Evolutionary conservation across 2,113 vertebrate genomes (phyloP).

Genomic region (Acanthochromis polyacanthus): DNA sequence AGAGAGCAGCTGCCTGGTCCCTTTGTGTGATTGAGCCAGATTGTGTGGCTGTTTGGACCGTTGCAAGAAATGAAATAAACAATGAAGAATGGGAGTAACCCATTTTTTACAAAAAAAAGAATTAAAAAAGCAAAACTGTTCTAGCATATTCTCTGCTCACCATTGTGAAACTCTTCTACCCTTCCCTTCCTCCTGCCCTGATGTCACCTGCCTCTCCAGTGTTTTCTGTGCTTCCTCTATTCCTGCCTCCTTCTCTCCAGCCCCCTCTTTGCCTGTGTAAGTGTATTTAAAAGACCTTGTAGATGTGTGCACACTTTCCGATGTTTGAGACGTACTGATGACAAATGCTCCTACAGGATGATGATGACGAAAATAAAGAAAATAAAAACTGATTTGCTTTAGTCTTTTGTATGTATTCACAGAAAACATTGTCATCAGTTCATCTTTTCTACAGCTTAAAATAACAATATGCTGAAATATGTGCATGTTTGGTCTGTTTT

Average conservation of each 20-base stretch:
- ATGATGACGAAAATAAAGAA: conserved; percentile 76
- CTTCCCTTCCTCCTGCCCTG: conserved; percentile 60
- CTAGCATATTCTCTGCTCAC: conserved; percentile 90
- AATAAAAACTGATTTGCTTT: conserved; percentile 72
- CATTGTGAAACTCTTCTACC: conserved; percentile 88
- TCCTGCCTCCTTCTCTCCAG: conserved; percentile 22
- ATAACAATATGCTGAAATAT: too few relatives aligned
- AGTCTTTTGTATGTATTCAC: too few relatives aligned
- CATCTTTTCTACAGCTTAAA: too few relatives aligned
- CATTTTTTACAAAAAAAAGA: conserved; percentile 51
- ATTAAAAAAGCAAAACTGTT: conserved; percentile 82
- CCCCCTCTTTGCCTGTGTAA: conserved; percentile 86
- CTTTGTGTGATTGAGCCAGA: conserved; percentile 40
- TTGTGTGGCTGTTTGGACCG: conserved; percentile 60
- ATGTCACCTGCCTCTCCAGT: conserved; percentile 89
- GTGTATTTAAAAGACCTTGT: conserved; percentile 91
- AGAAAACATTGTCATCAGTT: too few relatives aligned
- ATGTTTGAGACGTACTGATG: conserved; percentile 87
- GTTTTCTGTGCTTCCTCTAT: conserved; percentile 80
- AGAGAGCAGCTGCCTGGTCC: conserved; percentile 68
- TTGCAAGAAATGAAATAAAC: conserved; percentile 69
- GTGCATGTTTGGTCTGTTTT: too few relatives aligned
- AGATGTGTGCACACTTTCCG: conserved; percentile 90
- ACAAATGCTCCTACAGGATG: conserved; percentile 76
- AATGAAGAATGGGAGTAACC: conserved; percentile 76